Evolutionary conservation across 2,113 vertebrate genomes (phyloP).

Genomic region (Saccopteryx leptura): DNA sequence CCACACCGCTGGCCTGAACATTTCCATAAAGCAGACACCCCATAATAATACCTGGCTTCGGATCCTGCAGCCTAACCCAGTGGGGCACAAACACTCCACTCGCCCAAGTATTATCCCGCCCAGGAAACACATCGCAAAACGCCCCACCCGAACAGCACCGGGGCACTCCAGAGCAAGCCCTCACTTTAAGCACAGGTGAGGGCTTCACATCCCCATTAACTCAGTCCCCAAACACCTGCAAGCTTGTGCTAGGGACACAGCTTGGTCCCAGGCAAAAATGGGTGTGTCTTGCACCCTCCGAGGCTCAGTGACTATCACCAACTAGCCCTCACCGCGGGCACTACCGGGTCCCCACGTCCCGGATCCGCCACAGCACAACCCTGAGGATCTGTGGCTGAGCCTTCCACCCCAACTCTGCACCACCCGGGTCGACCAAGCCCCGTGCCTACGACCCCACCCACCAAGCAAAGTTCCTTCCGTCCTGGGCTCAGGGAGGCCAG

Average conservation of each 20-base stretch:
- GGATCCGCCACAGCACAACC: fast-evolving
- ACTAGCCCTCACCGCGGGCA: background rate
- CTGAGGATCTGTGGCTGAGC: too few species aligned
- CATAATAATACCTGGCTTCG: background rate
- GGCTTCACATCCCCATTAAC: background rate
- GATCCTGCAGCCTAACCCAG: background rate
- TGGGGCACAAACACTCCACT: background rate
- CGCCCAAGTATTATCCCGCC: background rate
- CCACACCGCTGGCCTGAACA: fast-evolving
- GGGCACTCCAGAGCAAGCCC: too few species aligned
- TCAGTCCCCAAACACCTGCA: background rate
- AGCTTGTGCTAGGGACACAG: background rate
- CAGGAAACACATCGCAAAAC: background rate
- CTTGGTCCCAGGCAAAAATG: fast-evolving
- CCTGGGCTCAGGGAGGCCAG: fast-evolving
- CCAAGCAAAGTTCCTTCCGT: background rate
- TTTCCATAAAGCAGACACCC: background rate
- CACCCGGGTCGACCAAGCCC: background rate
- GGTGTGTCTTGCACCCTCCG: background rate
- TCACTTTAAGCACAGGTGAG: fast-evolving
- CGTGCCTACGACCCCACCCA: background rate
- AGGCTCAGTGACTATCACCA: too few species aligned
- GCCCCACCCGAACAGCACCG: background rate
- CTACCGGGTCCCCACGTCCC: background rate
- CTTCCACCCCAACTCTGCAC: background rate